Evolutionary conservation across 2,797 vertebrate species (phyloP).

Genomic region (Acomys russatus): DNA sequence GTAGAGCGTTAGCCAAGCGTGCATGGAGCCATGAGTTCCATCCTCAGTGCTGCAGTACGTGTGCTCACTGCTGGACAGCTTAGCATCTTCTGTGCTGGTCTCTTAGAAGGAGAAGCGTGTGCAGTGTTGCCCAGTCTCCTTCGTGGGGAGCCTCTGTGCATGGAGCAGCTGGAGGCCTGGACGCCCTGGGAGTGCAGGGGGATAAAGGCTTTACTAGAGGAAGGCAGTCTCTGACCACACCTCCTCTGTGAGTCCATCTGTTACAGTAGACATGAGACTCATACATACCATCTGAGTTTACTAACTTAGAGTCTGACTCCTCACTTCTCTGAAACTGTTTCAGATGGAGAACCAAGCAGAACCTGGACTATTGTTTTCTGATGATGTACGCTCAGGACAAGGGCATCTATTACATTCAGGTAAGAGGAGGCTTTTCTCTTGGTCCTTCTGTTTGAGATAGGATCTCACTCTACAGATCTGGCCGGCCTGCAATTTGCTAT

Average conservation of each 20-base stretch:
- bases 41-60: background rate
- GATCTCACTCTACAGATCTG: too few relatives aligned
- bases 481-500: background rate
- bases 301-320: constrained; percentile 43
- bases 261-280: background rate
- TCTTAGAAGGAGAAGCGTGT: background rate
- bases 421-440: constrained; percentile 81
- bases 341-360: constrained; percentile 99
- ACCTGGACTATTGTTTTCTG: constrained; percentile 99
- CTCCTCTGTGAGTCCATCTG: background rate
- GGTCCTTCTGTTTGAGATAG: background rate
- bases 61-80: background rate
- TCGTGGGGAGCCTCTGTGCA: background rate
- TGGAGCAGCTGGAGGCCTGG: background rate
- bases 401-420: constrained; percentile 99
- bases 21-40: too few relatives aligned
- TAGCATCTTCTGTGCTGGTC: background rate
- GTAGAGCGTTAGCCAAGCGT: background rate
- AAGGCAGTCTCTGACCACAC: background rate
- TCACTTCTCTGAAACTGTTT: constrained; percentile 78
- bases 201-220: constrained; percentile 11
- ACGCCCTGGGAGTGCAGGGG: background rate
- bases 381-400: constrained; percentile 99
- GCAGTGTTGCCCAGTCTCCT: background rate
- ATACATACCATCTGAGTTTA: background rate